Base-by-base conservation (phyloP, 2,797 vertebrate species). In the Choloepus didactylus region DNA sequence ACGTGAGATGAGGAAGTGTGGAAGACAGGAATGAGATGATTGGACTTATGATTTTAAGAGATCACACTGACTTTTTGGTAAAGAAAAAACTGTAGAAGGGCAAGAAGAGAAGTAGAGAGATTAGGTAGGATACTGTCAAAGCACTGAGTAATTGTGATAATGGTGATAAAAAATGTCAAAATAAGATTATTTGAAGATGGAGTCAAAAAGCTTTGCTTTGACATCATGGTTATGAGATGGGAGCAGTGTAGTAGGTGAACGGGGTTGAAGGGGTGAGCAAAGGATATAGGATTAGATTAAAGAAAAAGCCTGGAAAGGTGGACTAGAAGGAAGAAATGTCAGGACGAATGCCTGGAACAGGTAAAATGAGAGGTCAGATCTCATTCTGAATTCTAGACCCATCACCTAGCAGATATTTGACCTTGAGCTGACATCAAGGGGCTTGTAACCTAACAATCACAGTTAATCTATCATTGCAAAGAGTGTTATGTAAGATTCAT, bases 331-430 rank as follows among this genome's bases (percentile, higher is more conserved):
- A 80, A 62, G 14, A 12, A 87, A 38, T 6, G 23, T 21, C 66
- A 79, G 6, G 25, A 73, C 51, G 38, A 72, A 49, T 62, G 38
- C 14, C 62, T 75, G 49, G 51, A 87, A 80, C 27, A 88, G 51
- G 12, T 2, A 35, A 19, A 90, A 93, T 56, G 59, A 76, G n/a
- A 85, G 51, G 3, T 59, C 75, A 81, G 18, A 67, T 94, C 72
- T 67, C 35, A 69, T 92, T 89, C 54, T 90, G 29, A 79, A 87
- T 87, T 82, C 27, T 35, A 56, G 62, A 79, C 41, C 60, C 60
- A 62, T 62, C 60, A 64, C 27, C 27, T 64, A 64, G 62, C 35
- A 64, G 31, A 73, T 69, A 14, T 35, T 79, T 94, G 23, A 27
- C 12, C 35, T 51, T 31, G 23, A 88, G 64, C 67, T 72, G 27